Evolutionary conservation across 2,113 vertebrate species (phyloP).

Genomic region (Garra rufa): DNA sequence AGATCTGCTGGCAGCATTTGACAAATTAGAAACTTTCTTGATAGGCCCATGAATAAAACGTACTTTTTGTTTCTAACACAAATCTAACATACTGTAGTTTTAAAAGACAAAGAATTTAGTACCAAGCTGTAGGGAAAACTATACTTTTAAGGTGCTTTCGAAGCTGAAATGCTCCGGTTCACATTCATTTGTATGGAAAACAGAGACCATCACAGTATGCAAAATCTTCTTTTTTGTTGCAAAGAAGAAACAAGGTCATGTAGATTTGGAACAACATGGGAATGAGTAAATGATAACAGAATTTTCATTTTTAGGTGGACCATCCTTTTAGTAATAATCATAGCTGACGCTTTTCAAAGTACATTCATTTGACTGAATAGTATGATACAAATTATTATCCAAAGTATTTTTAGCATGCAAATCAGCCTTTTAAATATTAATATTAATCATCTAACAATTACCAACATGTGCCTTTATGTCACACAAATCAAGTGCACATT

Average conservation of each 20-base stretch:
- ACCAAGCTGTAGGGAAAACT: no score
- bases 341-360: background rate
- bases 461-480: no score
- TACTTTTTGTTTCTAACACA: background rate
- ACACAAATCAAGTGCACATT: background rate
- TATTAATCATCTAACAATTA: no score
- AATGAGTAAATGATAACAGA: background rate
- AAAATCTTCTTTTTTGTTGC: background rate
- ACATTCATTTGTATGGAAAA: background rate
- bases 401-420: background rate
- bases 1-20: background rate
- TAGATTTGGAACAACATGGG: background rate
- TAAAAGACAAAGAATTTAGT: background rate
- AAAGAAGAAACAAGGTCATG: background rate
- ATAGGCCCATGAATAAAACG: background rate
- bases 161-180: background rate
- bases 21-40: background rate
- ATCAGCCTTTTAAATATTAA: no score
- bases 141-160: background rate
- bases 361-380: background rate
- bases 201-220: background rate
- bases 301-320: background rate
- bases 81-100: background rate
- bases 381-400: background rate
- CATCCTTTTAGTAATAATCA: background rate